Percentiles rank a stretch among this genome's conserved stretches.
phyloP scores from a whole-genome alignment of 2,888 invertebrate species.

The Rosalia funebris region DNA sequence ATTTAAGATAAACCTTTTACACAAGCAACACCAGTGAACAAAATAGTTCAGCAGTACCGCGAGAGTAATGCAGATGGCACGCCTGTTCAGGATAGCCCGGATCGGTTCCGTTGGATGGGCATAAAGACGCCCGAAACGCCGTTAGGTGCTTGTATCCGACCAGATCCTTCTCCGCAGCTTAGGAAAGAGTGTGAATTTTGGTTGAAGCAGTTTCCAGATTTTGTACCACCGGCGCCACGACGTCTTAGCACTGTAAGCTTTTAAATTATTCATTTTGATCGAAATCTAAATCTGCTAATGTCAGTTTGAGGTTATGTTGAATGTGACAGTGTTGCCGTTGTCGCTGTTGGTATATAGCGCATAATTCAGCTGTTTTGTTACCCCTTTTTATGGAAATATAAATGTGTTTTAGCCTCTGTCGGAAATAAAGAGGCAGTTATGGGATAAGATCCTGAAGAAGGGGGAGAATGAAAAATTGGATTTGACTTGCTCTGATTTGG shows the following conservation, averaged over 20 bases:
- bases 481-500: background rate
- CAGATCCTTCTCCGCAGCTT: slow-evolving; percentile 66
- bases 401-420: slow-evolving; percentile 67
- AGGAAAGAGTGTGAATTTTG: slow-evolving; percentile 66
- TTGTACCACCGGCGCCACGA: slow-evolving; percentile 48
- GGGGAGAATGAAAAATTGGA: slow-evolving; percentile 2
- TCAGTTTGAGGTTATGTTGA: no score
- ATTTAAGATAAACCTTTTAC: slow-evolving; percentile 45
- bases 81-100: slow-evolving; percentile 49
- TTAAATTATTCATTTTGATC: no score
- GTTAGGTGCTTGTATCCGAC: slow-evolving; percentile 65
- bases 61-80: slow-evolving; percentile 51
- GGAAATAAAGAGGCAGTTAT: slow-evolving; percentile 66
- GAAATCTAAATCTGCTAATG: no score
- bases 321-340: no score
- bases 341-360: no score
- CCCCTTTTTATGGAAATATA: no score
- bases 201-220: slow-evolving; percentile 66
- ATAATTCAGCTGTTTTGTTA: no score
- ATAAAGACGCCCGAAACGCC: slow-evolving; percentile 69
- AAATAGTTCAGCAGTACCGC: slow-evolving; percentile 58
- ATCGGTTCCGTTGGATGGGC: slow-evolving; percentile 53
- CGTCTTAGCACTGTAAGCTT: slow-evolving; percentile 52
- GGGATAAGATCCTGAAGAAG: slow-evolving; percentile 56
- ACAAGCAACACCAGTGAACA: slow-evolving; percentile 59